Base-by-base conservation (phyloP, 53 echinoderm and acorn worm species). In the Echinarachnius parma region DNA sequence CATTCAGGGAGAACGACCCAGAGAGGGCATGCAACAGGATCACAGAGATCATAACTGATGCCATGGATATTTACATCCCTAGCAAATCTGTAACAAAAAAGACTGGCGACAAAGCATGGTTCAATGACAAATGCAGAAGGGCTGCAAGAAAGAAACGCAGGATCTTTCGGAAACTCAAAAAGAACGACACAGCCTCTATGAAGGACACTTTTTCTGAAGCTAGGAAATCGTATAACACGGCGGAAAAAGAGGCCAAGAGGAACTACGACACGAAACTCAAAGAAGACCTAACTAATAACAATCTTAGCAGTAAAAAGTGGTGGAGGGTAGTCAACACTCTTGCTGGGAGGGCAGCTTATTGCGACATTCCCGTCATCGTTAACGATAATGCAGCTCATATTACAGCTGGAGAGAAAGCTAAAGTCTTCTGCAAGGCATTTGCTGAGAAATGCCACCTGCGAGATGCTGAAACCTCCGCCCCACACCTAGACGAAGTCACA, bases 11-110 rank as follows among this genome's bases (percentile, higher is more conserved):
- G 9, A 71, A 53, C 1, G 53, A 79, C 20, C 79, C 66, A 37
- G 46, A 79, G 44, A 53, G 2, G n/a, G 63, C 75, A 9, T 82
- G 82, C 62, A 75, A 2, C 37, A 63, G 28, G 48, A 59, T 82
- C 29, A 82, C 75, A 4, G 28, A 75, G 23, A 49, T 44, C 46
- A 81, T 81, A n/a, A 11, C 16, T 46, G 22, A 34, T 46, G 59
- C 71, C 13, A 76, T 76, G 76, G 61, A 81, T n/a, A 32, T 60
- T 9, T 81, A 28, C 53, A 60, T 81, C 52, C 61, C 74, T 32
- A 66, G 59, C 46, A 80, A 67, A 48, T 16, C 28, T 25, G 54
- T 68, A 19, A 21, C 59, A 28, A 75, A 63, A 30, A 74, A 75
- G 48, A 47, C 25, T 24, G 31, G 63, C 8, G 64, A 63, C 0